Evolutionary conservation across 2,113 vertebrate species (phyloP).

Genomic region (Eolophus roseicapilla): DNA sequence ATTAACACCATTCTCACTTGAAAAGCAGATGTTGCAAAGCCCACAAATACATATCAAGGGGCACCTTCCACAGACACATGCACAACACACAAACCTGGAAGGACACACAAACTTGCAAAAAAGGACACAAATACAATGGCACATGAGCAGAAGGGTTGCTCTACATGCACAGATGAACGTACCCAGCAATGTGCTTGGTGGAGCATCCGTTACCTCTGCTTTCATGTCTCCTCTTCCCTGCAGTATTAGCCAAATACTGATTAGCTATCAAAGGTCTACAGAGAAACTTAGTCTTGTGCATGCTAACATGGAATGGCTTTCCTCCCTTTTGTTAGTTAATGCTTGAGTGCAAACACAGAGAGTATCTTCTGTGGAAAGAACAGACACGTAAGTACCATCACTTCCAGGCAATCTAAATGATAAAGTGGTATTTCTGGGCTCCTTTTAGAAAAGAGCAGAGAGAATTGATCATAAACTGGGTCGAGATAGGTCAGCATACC

Average conservation of each 20-base stretch:
- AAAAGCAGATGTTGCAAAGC: neutral
- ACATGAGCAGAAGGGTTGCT: neutral
- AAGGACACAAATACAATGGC: neutral
- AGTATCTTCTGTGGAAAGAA: neutral
- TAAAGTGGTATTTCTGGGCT: conserved; percentile 23
- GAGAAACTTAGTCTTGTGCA: neutral
- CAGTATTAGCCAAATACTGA: neutral
- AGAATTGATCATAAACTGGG: conserved; percentile 65
- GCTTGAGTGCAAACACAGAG: neutral
- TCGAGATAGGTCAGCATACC: conserved; percentile 59
- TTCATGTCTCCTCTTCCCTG: neutral
- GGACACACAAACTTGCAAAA: neutral
- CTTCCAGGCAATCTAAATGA: conserved; percentile 39
- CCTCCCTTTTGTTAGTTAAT: neutral
- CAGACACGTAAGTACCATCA: neutral
- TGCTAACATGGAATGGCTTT: neutral
- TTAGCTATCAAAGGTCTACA: neutral
- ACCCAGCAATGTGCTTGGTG: neutral
- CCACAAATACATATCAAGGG: neutral
- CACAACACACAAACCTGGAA: neutral
- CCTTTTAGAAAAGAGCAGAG: conserved; percentile 9
- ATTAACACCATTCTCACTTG: neutral
- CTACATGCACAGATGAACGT: neutral
- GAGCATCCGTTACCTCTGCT: neutral
- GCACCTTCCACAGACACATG: neutral